Percentiles rank a stretch among this genome's conserved stretches.
Evolutionary conservation across 2,797 vertebrate species (phyloP).

Genomic region (Schizopygopsis malacanthus): DNA sequence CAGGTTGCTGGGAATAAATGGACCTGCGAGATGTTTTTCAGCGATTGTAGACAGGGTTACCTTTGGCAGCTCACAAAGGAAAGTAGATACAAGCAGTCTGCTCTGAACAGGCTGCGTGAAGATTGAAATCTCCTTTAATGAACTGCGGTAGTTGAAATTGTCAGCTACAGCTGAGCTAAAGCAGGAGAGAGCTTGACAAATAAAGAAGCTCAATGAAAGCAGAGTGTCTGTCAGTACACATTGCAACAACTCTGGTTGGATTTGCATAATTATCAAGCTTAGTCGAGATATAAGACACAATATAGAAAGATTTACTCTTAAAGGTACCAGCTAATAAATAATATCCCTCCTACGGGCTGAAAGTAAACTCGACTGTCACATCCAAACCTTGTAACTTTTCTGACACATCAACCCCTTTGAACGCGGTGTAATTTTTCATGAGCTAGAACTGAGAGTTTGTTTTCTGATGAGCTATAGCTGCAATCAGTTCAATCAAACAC

Average conservation of each 20-base stretch:
- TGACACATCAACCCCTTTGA: conserved; percentile 42
- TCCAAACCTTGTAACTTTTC: conserved; percentile 15
- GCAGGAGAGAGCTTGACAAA: neutral
- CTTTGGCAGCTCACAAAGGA: conserved; percentile 72
- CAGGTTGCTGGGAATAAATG: conserved; percentile 68
- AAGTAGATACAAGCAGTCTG: conserved; percentile 68
- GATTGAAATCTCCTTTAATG: conserved; percentile 77
- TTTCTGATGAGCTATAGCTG: conserved; percentile 67
- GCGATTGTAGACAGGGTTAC: conserved; percentile 78
- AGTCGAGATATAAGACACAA: conserved; percentile 14
- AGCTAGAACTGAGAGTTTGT: conserved; percentile 39
- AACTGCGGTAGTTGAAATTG: conserved; percentile 67
- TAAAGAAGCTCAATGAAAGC: conserved; percentile 19
- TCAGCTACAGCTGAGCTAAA: conserved; percentile 46
- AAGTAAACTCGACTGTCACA: neutral
- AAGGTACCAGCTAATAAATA: conserved; percentile 13
- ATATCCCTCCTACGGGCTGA: neutral
- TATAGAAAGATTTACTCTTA: conserved; percentile 17
- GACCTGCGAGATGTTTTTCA: conserved; percentile 71
- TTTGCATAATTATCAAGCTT: conserved; percentile 50
- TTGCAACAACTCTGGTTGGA: conserved; percentile 53
- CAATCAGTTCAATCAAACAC: conserved; percentile 72
- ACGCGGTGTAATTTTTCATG: conserved; percentile 28
- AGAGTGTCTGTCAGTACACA: conserved; percentile 50
- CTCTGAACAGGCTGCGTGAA: conserved; percentile 56